These are phyloP conservation scores for Eurois occulta DNA, from an alignment of 2,888 invertebrate genomes.

Conservation along the genomic window DNA sequence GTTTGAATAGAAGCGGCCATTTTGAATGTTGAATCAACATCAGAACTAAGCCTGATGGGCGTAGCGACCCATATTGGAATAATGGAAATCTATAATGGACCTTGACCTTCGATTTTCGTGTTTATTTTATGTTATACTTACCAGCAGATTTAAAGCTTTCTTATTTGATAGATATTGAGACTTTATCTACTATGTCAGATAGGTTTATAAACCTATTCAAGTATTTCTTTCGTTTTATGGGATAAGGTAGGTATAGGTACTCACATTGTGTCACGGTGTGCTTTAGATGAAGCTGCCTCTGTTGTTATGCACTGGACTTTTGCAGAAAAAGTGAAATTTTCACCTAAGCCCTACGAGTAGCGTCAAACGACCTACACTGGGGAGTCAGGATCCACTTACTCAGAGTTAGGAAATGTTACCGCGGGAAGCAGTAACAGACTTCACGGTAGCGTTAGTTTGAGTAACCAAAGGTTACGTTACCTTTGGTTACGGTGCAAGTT, in stretches of 20 bases:
- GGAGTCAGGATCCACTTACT: background rate
- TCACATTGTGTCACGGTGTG: background rate
- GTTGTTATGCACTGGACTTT: background rate
- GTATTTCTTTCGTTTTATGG: background rate
- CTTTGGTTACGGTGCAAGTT: background rate
- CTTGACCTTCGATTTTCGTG: constrained; percentile 40
- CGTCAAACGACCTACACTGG: background rate
- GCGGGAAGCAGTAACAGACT: background rate
- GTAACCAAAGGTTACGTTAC: background rate
- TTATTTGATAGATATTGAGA: background rate
- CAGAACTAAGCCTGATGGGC: constrained; percentile 23
- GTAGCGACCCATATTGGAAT: constrained; percentile 35
- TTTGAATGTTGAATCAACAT: constrained; percentile 51
- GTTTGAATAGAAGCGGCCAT: constrained; percentile 30
- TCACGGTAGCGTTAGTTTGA: background rate
- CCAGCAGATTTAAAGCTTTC: background rate
- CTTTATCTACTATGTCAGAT: background rate
- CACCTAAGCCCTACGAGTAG: background rate
- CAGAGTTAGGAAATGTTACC: background rate
- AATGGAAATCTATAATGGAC: constrained; percentile 31
- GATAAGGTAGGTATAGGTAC: background rate
- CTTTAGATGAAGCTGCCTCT: background rate
- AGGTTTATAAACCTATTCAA: background rate
- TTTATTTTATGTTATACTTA: constrained; percentile 32
- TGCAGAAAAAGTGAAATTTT: background rate